These are phyloP conservation scores for Napeogenes sylphis DNA, from an alignment of 2,888 invertebrate genomes.

Conservation along the genomic window DNA sequence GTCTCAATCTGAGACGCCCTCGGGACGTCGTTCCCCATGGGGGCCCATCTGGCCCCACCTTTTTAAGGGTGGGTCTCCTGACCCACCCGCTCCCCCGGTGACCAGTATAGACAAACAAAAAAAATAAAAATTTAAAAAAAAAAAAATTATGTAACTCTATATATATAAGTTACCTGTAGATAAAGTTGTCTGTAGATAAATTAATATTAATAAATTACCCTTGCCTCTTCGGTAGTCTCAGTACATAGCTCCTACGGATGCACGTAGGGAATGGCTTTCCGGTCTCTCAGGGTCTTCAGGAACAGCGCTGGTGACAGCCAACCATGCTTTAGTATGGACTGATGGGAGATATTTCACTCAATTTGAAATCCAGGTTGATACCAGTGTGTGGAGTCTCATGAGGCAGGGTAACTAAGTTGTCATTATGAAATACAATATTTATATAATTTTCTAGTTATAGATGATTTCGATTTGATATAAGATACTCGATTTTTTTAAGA, in stretches of 20 bases:
- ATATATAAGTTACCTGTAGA: background rate
- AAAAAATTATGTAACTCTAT: no score
- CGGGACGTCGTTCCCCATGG: no score
- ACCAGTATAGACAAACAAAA: no score
- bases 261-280: conserved; percentile 88
- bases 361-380: conserved; percentile 88
- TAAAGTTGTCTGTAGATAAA: background rate
- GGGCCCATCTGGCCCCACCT: no score
- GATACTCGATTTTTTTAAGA: conserved; percentile 10
- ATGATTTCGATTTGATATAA: background rate
- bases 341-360: conserved; percentile 98
- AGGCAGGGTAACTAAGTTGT: conserved; percentile 67
- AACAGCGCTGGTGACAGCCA: conserved; percentile 88
- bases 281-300: conserved; percentile 95
- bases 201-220: background rate
- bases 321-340: conserved; percentile 91
- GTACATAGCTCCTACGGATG: conserved; percentile 91
- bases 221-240: conserved; percentile 80
- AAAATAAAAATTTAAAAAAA: no score
- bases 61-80: no score
- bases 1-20: no score
- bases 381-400: conserved; percentile 90
- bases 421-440: background rate
- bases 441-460: background rate
- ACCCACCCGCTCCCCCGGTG: no score